Evolutionary conservation across 2,888 invertebrate species (phyloP).

Genomic region (Pandemis corylana): DNA sequence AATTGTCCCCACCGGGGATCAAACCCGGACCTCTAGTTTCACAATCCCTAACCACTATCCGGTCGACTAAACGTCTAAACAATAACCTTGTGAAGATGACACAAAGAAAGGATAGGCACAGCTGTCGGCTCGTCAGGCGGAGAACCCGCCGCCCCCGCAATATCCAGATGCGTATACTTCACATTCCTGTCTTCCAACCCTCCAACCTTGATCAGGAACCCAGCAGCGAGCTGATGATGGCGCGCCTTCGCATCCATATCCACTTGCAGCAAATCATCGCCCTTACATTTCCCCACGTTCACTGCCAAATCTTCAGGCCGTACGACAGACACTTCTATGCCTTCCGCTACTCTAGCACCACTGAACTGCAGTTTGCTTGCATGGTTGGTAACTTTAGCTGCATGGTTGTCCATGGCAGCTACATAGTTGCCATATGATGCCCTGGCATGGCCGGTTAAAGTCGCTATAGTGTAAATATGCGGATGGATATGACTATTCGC

Average conservation of each 20-base stretch:
- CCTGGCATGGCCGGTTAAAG: slow-evolving; percentile 92
- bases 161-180: slow-evolving; percentile 91
- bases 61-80: slow-evolving; percentile 47
- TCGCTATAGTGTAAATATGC: slow-evolving; percentile 94
- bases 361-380: slow-evolving; percentile 87
- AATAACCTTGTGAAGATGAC: slow-evolving; percentile 77
- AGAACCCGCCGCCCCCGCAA: slow-evolving; percentile 89
- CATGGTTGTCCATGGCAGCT: slow-evolving; percentile 90
- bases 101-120: slow-evolving; percentile 87
- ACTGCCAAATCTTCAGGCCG: slow-evolving; percentile 88
- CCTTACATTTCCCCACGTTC: slow-evolving; percentile 88
- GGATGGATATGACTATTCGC: slow-evolving; percentile 90
- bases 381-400: slow-evolving; percentile 85
- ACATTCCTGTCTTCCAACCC: slow-evolving; percentile 92
- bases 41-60: no score
- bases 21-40: no score
- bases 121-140: slow-evolving; percentile 89
- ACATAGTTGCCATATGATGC: slow-evolving; percentile 88
- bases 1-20: no score
- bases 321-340: slow-evolving; percentile 90
- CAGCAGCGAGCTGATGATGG: slow-evolving; percentile 79
- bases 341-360: slow-evolving; percentile 88
- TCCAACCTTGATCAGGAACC: slow-evolving; percentile 91
- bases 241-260: slow-evolving; percentile 70
- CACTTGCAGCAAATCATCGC: slow-evolving; percentile 89